These are phyloP conservation scores for Cinclus mexicanus DNA, from an alignment of 2,113 vertebrate genomes.

Conservation along the genomic window DNA sequence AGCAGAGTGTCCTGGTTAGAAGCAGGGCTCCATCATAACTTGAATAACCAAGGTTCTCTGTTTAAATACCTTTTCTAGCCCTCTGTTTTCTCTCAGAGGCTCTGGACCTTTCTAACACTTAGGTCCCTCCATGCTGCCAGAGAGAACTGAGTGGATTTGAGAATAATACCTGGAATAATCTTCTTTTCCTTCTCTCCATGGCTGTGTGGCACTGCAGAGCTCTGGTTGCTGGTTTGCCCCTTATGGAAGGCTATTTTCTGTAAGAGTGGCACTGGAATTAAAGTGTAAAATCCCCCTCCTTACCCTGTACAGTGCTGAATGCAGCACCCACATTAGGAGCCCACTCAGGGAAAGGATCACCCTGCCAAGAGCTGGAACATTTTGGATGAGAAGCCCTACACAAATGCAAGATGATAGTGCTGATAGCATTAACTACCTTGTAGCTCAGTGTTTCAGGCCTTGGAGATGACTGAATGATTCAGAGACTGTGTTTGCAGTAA, in stretches of 20 bases:
- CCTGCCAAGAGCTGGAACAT: not conserved
- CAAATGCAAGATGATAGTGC: constrained; percentile 7
- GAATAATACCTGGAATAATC: not conserved
- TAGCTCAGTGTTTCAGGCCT: not conserved
- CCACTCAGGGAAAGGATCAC: not conserved
- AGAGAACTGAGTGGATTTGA: not conserved
- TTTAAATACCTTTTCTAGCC: not conserved
- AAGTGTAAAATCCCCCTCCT: not conserved
- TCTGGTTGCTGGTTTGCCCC: not conserved
- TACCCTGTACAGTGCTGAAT: not conserved
- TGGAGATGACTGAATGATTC: not conserved
- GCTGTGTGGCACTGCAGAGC: not conserved
- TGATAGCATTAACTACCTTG: constrained; percentile 20
- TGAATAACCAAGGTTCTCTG: not conserved
- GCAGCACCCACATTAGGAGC: not conserved
- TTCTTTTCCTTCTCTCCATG: not conserved
- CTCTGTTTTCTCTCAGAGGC: not conserved
- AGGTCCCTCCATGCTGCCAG: not conserved
- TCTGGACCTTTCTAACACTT: not conserved
- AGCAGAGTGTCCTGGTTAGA: not conserved
- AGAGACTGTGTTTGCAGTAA: constrained; percentile 23
- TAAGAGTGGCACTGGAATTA: not conserved
- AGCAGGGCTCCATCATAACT: not conserved
- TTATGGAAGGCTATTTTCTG: not conserved
- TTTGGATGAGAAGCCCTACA: not conserved